phyloP scores from a whole-genome alignment of 2,113 vertebrate species.

The Amphilophus citrinellus region DNA sequence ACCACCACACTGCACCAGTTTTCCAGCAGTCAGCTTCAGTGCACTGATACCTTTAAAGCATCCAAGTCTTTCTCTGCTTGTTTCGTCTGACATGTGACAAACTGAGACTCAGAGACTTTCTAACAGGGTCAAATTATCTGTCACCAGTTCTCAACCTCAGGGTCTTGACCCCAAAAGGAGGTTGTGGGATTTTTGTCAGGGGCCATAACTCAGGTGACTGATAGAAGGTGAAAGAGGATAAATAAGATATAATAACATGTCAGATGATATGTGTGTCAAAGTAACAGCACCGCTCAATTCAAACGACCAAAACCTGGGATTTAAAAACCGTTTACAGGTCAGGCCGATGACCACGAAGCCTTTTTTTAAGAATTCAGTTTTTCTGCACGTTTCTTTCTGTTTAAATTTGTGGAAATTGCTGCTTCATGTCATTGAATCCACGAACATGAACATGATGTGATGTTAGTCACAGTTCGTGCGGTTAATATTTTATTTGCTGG shows the following conservation, averaged over 20 bases:
- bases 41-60: background rate
- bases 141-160: conserved; percentile 14
- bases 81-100: background rate
- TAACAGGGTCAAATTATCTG: conserved; percentile 29
- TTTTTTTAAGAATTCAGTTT: accelerated
- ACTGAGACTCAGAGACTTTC: background rate
- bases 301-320: background rate
- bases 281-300: background rate
- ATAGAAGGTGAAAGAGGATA: background rate
- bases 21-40: background rate
- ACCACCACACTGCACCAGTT: background rate
- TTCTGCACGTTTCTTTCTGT: background rate
- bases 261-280: no score
- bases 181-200: conserved; percentile 5
- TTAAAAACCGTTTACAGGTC: background rate
- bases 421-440: background rate
- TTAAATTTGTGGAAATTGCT: background rate
- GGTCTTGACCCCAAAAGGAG: conserved; percentile 23
- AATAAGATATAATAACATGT: background rate
- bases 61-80: accelerated
- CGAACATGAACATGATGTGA: accelerated
- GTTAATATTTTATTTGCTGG: no score
- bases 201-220: conserved; percentile 3
- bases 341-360: accelerated
- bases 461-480: accelerated